Evolutionary conservation across 2,797 vertebrate species (phyloP).

Genomic region (Cryptoblepharus egeriae): DNA sequence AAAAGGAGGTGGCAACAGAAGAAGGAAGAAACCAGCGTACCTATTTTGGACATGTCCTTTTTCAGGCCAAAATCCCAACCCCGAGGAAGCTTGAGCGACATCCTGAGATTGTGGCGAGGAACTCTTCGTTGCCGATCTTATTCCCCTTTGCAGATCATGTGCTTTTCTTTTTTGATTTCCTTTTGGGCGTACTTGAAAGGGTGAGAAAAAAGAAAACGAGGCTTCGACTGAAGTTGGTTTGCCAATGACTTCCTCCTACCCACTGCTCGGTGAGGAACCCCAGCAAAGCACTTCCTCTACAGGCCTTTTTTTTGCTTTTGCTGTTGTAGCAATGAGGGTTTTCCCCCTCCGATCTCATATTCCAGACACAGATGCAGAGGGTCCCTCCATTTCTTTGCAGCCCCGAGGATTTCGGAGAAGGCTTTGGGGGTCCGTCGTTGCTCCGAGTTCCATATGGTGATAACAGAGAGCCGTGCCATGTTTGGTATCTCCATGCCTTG

Average conservation of each 20-base stretch:
- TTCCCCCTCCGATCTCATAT: neutral
- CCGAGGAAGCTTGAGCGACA: conserved; percentile 95
- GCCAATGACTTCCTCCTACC: conserved; percentile 62
- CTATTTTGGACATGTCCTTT: conserved; percentile 87
- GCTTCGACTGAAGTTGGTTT: neutral
- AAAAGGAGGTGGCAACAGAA: neutral
- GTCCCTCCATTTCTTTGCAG: accelerated
- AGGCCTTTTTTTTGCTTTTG: no score
- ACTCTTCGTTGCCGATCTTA: accelerated
- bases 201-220: neutral
- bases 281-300: conserved; percentile 38
- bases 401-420: accelerated
- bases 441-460: neutral
- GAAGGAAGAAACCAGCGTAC: conserved; percentile 68
- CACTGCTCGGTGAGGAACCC: conserved; percentile 9
- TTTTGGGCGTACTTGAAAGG: neutral
- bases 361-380: accelerated
- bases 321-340: no score
- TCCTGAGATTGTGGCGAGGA: no score
- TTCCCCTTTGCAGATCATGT: neutral
- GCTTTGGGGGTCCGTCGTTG: no score
- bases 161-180: neutral
- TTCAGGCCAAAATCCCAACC: conserved; percentile 95
- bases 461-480: no score
- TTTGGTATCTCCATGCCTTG: conserved; percentile 42